phyloP scores from a whole-genome alignment of 2,888 invertebrate species.

The Catonia carolina region DNA sequence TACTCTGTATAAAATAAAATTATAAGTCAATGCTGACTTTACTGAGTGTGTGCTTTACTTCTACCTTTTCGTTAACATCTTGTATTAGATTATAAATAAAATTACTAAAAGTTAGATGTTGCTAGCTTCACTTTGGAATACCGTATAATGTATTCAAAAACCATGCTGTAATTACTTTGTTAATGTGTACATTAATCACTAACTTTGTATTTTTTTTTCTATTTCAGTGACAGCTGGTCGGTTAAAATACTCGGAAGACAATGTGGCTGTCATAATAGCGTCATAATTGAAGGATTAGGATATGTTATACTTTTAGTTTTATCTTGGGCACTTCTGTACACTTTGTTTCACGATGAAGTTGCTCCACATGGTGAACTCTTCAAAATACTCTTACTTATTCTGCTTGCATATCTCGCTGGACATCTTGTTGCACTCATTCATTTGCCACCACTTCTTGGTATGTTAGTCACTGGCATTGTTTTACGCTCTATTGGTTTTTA shows the following conservation, averaged over 20 bases:
- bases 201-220: too few species aligned
- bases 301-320: conserved; percentile 10
- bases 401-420: conserved; percentile 33
- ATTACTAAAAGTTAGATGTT: too few species aligned
- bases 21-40: too few species aligned
- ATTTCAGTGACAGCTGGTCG: background rate
- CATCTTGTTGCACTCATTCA: conserved; percentile 27
- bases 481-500: conserved; percentile 47
- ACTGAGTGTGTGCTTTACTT: too few species aligned
- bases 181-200: too few species aligned
- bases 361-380: conserved; percentile 34
- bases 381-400: conserved; percentile 32
- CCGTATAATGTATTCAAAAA: too few species aligned
- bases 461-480: conserved; percentile 54
- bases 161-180: too few species aligned
- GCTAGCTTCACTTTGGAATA: too few species aligned
- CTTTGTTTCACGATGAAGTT: conserved; percentile 28
- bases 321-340: conserved; percentile 19
- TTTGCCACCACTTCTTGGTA: conserved; percentile 55
- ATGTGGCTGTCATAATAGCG: conserved; percentile 14
- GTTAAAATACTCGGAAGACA: background rate
- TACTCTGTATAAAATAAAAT: too few species aligned
- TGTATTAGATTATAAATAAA: too few species aligned
- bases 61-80: too few species aligned
- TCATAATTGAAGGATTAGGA: conserved; percentile 2